phyloP scores from a whole-genome alignment of 2,888 invertebrate genomes.

The Perizoma affinitatum region DNA sequence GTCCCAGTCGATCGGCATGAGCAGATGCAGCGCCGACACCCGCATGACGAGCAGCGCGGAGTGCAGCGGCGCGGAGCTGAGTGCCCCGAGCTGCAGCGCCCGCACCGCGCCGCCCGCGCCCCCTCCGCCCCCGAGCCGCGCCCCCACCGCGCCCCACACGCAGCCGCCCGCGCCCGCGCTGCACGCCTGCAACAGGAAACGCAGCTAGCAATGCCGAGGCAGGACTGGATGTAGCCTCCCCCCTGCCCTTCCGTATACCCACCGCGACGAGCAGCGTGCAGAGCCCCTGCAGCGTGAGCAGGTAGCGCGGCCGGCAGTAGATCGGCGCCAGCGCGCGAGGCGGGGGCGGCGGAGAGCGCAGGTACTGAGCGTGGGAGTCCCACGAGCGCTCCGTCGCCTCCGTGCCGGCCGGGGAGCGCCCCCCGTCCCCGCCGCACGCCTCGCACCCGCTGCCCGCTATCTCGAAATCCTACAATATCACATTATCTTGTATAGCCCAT shows the following conservation, averaged over 20 bases:
- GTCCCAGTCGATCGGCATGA: slow-evolving; percentile 75
- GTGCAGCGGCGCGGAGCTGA: slow-evolving; percentile 70
- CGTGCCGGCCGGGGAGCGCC: slow-evolving; percentile 76
- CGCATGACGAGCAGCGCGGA: slow-evolving; percentile 62
- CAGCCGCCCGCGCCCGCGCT: slow-evolving; percentile 50
- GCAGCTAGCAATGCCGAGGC: no score
- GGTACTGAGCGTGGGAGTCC: slow-evolving; percentile 82
- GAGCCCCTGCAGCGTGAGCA: slow-evolving; percentile 53
- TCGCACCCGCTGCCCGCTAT: slow-evolving; percentile 82
- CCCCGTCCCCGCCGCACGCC: slow-evolving; percentile 56
- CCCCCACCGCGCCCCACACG: slow-evolving; percentile 60
- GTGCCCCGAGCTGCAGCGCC: slow-evolving; percentile 68
- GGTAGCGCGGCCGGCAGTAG: slow-evolving; percentile 69
- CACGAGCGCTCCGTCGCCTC: slow-evolving; percentile 78
- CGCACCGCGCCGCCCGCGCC: slow-evolving; percentile 69
- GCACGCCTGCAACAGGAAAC: slow-evolving; percentile 45
- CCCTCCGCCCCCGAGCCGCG: slow-evolving; percentile 52
- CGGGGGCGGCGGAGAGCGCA: slow-evolving; percentile 69
- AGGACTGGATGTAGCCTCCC: no score
- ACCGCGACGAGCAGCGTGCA: slow-evolving; percentile 50
- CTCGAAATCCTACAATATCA: slow-evolving; percentile 73
- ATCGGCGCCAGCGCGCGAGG: slow-evolving; percentile 69
- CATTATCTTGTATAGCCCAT: no score
- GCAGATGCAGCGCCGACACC: slow-evolving; percentile 64
- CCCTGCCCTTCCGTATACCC: slow-evolving; percentile 7